A percentile compares a stretch with the other conserved stretches of the same genome.
These are phyloP conservation scores for Moxostoma hubbsi DNA, from an alignment of 2,797 vertebrate species.

Conservation along the genomic window DNA sequence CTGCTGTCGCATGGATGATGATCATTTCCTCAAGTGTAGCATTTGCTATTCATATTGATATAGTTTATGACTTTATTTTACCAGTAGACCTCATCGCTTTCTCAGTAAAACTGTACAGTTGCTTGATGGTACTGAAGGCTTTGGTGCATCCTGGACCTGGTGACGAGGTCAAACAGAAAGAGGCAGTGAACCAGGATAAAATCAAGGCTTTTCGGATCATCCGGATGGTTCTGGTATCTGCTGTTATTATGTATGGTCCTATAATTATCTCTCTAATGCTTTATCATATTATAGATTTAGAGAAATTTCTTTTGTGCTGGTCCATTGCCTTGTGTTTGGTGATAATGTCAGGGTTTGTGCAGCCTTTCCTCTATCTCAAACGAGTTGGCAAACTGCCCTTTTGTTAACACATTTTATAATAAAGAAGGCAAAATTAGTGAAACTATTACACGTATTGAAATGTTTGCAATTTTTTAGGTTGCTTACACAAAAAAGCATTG, in stretches of 20 bases:
- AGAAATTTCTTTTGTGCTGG: not conserved
- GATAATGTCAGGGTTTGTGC: not conserved
- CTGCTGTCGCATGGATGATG: not conserved
- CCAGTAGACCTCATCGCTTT: not conserved
- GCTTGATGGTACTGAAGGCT: slow-evolving; percentile 14
- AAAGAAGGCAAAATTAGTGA: not conserved
- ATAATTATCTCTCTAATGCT: slow-evolving; percentile 7
- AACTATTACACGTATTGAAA: not conserved
- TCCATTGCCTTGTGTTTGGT: not conserved
- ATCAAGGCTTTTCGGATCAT: not conserved
- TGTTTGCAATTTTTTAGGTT: too few species aligned
- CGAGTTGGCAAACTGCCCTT: not conserved
- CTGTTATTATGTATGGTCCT: not conserved
- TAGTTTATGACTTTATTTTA: not conserved
- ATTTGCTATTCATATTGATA: not conserved
- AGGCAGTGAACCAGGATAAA: not conserved
- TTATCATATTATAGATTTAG: not conserved
- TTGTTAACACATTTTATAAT: too few species aligned
- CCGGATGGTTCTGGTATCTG: not conserved
- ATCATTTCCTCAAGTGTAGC: not conserved
- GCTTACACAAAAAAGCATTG: too few species aligned
- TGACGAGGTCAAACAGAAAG: not conserved
- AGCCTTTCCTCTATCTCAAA: slow-evolving; percentile 1
- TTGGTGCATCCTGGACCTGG: not conserved
- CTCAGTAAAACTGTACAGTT: not conserved